phyloP scores from a whole-genome alignment of 37 sponge, comb jelly and placozoan genomes.

The Petrosia ficiformis region DNA sequence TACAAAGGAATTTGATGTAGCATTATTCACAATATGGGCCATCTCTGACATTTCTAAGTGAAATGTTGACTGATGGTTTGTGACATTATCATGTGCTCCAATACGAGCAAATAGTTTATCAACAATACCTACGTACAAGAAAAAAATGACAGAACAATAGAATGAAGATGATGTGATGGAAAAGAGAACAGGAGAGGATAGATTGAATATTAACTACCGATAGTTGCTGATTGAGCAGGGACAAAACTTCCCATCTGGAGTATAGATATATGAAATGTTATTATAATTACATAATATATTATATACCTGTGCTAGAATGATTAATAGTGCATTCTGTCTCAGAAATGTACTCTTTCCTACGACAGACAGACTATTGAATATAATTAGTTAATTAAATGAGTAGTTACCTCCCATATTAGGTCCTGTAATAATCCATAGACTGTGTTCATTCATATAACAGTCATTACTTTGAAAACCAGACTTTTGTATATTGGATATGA shows the following conservation, averaged over 20 bases:
- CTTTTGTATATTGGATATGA: constrained; percentile 47
- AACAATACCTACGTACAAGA: constrained; percentile 35
- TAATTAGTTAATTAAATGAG: too few species aligned
- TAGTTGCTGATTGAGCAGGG: constrained; percentile 61
- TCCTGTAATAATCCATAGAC: constrained; percentile 82
- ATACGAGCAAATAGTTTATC: constrained; percentile 87
- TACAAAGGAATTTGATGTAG: constrained; percentile 68
- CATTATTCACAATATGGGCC: constrained; percentile 74
- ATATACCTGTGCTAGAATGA: constrained; percentile 76
- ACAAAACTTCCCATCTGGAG: constrained; percentile 88
- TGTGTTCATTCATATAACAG: constrained; percentile 62
- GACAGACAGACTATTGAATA: not conserved
- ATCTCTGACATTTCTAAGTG: constrained; percentile 85
- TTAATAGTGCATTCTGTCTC: constrained; percentile 80
- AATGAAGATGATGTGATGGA: not conserved
- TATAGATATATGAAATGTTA: not conserved
- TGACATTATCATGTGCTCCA: constrained; percentile 86
- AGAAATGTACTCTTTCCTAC: constrained; percentile 91
- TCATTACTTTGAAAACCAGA: constrained; percentile 63
- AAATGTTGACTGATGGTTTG: constrained; percentile 84
- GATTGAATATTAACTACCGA: constrained; percentile 38
- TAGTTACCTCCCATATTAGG: constrained; percentile 95
- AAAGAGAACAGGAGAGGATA: not conserved
- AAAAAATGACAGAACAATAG: too few species aligned
- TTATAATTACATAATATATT: not conserved